Percentiles rank a stretch among this genome's conserved stretches.
These are phyloP conservation scores for Plagiodera versicolora DNA, from an alignment of 2,888 invertebrate genomes.

Conservation along the genomic window DNA sequence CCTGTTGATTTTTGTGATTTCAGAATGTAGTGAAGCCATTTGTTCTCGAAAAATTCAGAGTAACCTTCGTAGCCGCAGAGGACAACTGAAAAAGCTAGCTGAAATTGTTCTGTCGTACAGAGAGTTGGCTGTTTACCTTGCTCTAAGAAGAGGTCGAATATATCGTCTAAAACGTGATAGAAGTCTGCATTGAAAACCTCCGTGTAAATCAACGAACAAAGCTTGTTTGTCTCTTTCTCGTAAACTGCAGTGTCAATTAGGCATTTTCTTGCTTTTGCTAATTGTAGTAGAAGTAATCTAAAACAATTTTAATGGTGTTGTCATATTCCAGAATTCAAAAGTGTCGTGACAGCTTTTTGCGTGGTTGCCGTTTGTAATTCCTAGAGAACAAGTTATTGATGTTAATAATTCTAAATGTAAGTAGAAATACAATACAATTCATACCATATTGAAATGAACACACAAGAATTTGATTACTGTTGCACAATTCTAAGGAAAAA, in stretches of 20 bases:
- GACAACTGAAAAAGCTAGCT: conserved; percentile 41
- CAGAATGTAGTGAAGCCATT: conserved; percentile 39
- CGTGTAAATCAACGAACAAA: conserved; percentile 36
- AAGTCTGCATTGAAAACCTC: conserved; percentile 34
- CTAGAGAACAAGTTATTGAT: no score
- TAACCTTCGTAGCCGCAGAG: conserved; percentile 45
- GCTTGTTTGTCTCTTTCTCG: conserved; percentile 23
- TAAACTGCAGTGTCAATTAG: conserved; percentile 23
- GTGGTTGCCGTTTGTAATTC: no score
- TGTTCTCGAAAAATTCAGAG: conserved; percentile 37
- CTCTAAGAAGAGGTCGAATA: conserved; percentile 43
- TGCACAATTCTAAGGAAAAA: no score
- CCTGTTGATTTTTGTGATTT: conserved; percentile 38
- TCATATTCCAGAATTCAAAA: no score
- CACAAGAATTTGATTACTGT: no score
- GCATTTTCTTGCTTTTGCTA: conserved; percentile 37
- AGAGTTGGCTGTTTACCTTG: conserved; percentile 31
- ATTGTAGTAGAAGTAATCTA: conserved; percentile 37
- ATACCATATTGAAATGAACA: no score
- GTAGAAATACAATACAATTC: no score
- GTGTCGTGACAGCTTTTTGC: no score
- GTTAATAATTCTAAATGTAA: no score
- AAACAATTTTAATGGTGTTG: no score
- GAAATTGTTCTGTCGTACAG: no score
- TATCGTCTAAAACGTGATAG: conserved; percentile 28